phyloP scores from a whole-genome alignment of 2,888 invertebrate species.

The Artemia sinica region DNA sequence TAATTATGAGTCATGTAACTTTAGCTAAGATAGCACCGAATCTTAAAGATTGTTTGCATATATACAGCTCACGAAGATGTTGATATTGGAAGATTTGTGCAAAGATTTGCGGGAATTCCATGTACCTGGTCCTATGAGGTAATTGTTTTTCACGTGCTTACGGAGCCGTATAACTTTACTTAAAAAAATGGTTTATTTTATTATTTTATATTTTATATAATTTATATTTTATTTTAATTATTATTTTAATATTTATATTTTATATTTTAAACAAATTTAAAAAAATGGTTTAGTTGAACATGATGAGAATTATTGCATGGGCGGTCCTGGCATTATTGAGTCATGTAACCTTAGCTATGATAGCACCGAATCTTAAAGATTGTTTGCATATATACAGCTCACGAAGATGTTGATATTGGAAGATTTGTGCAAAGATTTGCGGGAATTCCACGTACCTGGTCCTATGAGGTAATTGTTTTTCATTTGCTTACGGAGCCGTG shows the following conservation, averaged over 20 bases:
- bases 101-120: conserved; percentile 78
- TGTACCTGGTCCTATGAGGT: conserved; percentile 98
- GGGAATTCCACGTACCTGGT: conserved; percentile 92
- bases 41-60: conserved; percentile 67
- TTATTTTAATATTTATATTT: too few species aligned
- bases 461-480: conserved; percentile 54
- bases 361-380: conserved; percentile 76
- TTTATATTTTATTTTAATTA: too few species aligned
- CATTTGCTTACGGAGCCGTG: background rate
- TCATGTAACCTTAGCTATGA: conserved; percentile 57
- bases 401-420: conserved; percentile 96
- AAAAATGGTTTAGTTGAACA: conserved; percentile 55
- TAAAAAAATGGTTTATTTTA: too few species aligned
- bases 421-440: conserved; percentile 84
- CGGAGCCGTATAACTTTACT: background rate
- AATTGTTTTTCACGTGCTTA: conserved; percentile 23
- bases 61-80: conserved; percentile 97
- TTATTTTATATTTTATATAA: too few species aligned
- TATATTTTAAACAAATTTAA: too few species aligned
- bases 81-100: conserved; percentile 85
- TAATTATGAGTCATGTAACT: conserved; percentile 74
- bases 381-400: conserved; percentile 79
- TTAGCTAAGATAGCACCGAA: conserved; percentile 67
- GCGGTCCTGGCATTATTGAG: conserved; percentile 90
- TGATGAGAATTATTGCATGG: conserved; percentile 98